Evolutionary conservation across 2,113 vertebrate species (phyloP).

Genomic region (Carassius auratus): DNA sequence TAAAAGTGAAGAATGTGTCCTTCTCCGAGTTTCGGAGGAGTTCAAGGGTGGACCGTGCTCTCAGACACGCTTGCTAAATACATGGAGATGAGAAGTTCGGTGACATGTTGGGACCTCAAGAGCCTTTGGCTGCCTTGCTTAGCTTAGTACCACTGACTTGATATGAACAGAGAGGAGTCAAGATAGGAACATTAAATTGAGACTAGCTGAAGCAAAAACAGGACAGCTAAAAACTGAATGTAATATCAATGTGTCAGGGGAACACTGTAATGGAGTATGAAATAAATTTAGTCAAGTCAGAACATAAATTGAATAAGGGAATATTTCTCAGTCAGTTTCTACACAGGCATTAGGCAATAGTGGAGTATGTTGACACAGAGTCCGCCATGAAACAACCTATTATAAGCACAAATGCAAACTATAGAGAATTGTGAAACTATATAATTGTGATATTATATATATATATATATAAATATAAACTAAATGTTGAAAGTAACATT

Average conservation of each 20-base stretch:
- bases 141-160: conserved; percentile 23
- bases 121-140: conserved; percentile 28
- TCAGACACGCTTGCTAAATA: neutral
- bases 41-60: neutral
- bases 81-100: neutral
- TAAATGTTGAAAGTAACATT: too few relatives aligned
- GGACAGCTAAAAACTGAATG: neutral
- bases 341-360: neutral
- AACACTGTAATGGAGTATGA: neutral
- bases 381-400: too few relatives aligned
- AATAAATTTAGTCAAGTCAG: neutral
- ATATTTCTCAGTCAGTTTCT: neutral
- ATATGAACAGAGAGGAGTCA: conserved; percentile 12
- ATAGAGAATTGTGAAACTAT: too few relatives aligned
- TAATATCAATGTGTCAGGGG: neutral
- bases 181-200: conserved; percentile 24
- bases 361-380: neutral
- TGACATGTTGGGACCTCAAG: conserved; percentile 4
- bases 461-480: too few relatives aligned
- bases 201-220: neutral
- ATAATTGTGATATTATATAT: too few relatives aligned
- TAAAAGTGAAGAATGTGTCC: conserved; percentile 75
- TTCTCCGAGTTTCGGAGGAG: conserved; percentile 38
- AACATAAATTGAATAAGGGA: neutral
- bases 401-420: too few relatives aligned